Evolutionary conservation across 2,113 vertebrate species (phyloP).

Genomic region (Phalacrocorax aristotelis): DNA sequence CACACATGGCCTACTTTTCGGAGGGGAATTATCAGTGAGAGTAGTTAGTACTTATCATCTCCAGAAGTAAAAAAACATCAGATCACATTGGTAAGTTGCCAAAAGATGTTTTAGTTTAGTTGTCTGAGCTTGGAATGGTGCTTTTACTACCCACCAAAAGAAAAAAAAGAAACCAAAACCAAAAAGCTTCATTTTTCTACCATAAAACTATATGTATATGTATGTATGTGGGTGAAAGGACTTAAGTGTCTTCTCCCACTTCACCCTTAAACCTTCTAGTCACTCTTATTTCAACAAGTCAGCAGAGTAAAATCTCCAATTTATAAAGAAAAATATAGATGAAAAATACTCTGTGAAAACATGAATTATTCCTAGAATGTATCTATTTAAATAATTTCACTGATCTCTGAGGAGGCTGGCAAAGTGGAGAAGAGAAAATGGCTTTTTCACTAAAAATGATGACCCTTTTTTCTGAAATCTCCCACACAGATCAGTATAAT

Average conservation of each 20-base stretch:
- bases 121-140: background rate
- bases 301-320: background rate
- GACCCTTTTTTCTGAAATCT: background rate
- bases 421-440: background rate
- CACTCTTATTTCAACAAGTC: background rate
- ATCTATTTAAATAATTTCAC: background rate
- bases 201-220: background rate
- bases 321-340: background rate
- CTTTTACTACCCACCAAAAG: background rate
- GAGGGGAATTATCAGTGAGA: background rate
- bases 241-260: background rate
- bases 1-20: background rate
- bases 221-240: background rate
- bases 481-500: background rate
- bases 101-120: background rate
- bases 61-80: background rate
- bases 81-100: background rate
- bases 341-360: background rate
- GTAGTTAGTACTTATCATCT: background rate
- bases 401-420: background rate
- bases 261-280: background rate
- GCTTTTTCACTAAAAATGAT: background rate
- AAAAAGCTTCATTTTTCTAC: background rate
- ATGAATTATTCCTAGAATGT: background rate
- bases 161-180: background rate